Evolutionary conservation across 1,140 invertebrate species (phyloP), one percentile per base, ranked within the genome.

Genomic region (Bombus sibiricus): DNA sequence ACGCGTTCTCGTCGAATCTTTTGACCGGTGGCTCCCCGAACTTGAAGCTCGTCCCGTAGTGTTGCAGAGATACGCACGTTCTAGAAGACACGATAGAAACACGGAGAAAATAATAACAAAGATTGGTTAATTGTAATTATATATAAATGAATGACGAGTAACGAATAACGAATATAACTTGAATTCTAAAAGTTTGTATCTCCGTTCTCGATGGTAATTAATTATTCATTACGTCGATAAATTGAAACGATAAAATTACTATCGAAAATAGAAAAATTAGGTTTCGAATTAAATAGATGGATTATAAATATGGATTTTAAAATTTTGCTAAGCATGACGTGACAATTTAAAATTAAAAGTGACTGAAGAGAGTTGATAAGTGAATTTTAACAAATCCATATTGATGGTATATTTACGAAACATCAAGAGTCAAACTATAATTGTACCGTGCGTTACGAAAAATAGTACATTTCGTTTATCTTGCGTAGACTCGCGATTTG

Each of bases 1-100:
- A 84, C 1, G 82, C 86, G 32, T 89, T 92, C 25, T 90, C 87
- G 15, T 71, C 28, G 32, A 66, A 83, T 6, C 34, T 57, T 18
- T 73, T 68, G 28, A 72, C 47, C 25, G 84, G 41, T 32, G 80
- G 68, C 28, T 90, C 83, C 0, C 15, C 69, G 8, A 82, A 88
- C 2, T 72, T n/a, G 22, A 83, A 81, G 6, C 18, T 73, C 10
- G 69, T 25, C 1, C 68, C 78, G 13, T 91, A 91, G 9, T 1
- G 77, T 57, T 18, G 78, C 15, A 91, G 15, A 0, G 39, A 75
- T 0, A 47, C 15, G 43, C 88, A 90, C 13, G 82, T 89, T 25
- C 89, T 90, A 9, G 2, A 9, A 22, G 47, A 82, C 4, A 85
- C 59, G 12, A 32, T n/a, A 62, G 2, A 37, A 66, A 53, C 0